These are phyloP conservation scores for Ophioninae sp. DNA, from an alignment of 2,888 invertebrate genomes.

Conservation along the genomic window DNA sequence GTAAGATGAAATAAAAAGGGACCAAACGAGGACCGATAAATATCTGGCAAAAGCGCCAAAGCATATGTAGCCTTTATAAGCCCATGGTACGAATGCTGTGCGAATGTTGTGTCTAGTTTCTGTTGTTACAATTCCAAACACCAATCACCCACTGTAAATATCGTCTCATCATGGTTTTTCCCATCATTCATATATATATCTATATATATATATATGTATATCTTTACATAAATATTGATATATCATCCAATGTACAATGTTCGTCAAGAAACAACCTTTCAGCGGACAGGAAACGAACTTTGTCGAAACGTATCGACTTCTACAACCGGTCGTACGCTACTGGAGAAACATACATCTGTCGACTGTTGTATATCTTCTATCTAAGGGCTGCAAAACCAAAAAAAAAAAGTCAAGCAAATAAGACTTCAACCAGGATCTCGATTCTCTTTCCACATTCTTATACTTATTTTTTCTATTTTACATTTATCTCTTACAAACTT, in stretches of 20 bases:
- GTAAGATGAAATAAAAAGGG: constrained; percentile 89
- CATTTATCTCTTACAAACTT: constrained; percentile 28
- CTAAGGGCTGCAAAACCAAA: constrained; percentile 46
- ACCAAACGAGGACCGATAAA: constrained; percentile 82
- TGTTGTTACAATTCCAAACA: constrained; percentile 46
- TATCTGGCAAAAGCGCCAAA: constrained; percentile 56
- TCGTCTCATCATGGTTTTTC: constrained; percentile 43
- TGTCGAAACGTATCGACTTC: constrained; percentile 66
- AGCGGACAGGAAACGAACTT: constrained; percentile 68
- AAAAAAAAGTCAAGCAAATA: constrained; percentile 16
- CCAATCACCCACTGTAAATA: constrained; percentile 63
- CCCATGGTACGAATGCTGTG: constrained; percentile 72
- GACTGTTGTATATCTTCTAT: constrained; percentile 54
- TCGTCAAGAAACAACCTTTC: constrained; percentile 69
- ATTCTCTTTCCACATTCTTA: constrained; percentile 38
- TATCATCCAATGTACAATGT: constrained; percentile 60
- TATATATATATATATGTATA: no score
- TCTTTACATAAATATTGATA: background rate
- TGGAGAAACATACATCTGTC: constrained; percentile 60
- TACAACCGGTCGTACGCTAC: constrained; percentile 65
- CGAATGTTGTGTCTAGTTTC: constrained; percentile 61
- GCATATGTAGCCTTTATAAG: constrained; percentile 70
- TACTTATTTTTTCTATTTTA: constrained; percentile 5
- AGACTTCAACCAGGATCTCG: constrained; percentile 46
- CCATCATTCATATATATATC: constrained; percentile 16